Evolutionary conservation across 2,113 vertebrate species (phyloP).

Genomic region (Aspidoscelis tigris): DNA sequence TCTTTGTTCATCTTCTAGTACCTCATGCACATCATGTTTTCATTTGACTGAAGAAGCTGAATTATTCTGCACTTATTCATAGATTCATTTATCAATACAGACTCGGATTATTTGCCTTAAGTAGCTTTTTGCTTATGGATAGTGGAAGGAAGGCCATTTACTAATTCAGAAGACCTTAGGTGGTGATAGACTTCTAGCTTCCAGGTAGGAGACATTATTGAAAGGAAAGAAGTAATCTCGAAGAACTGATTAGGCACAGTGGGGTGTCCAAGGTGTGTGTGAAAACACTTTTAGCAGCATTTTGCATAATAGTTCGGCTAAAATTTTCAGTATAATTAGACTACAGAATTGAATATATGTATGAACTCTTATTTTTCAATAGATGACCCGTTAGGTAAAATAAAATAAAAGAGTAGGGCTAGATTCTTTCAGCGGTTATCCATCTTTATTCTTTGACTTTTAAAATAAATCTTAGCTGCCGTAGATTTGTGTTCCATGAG

Average conservation of each 20-base stretch:
- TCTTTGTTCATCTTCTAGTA: slow-evolving; percentile 55
- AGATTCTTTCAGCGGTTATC: not conserved
- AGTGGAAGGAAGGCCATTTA: slow-evolving; percentile 37
- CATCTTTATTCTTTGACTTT: not conserved
- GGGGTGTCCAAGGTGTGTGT: not conserved
- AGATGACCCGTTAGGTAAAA: no score
- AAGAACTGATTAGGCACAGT: slow-evolving; percentile 1
- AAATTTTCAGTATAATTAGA: not conserved
- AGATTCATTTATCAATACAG: slow-evolving; percentile 14
- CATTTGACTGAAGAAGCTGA: slow-evolving; percentile 30
- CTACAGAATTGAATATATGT: not conserved
- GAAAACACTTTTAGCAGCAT: not conserved
- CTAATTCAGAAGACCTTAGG: slow-evolving; percentile 42
- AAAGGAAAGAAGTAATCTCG: not conserved
- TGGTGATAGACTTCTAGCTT: not conserved
- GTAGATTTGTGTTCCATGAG: not conserved
- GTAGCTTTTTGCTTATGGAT: slow-evolving; percentile 52
- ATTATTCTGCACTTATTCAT: slow-evolving; percentile 39
- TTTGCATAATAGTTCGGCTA: not conserved
- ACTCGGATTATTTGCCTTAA: slow-evolving; percentile 46
- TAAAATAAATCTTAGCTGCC: not conserved
- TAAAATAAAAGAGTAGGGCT: not conserved
- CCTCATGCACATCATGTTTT: slow-evolving; percentile 42
- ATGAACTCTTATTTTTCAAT: slow-evolving; percentile 5
- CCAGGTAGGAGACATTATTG: slow-evolving; percentile 1